phyloP scores from a whole-genome alignment of 2,888 invertebrate genomes.

The Pandemis cinnamomeana region DNA sequence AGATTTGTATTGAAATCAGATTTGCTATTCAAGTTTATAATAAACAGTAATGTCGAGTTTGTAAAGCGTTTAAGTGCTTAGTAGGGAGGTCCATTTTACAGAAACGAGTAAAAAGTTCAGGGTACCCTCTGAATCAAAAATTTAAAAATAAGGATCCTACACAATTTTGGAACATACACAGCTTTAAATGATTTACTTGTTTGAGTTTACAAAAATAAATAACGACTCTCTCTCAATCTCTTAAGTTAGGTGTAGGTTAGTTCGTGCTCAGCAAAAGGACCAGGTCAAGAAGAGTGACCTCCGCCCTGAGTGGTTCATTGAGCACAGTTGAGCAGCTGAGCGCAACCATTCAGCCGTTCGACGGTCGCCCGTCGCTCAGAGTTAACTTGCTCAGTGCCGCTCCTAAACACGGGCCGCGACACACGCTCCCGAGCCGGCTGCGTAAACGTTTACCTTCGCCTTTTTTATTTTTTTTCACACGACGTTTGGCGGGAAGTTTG shows the following conservation, averaged over 20 bases:
- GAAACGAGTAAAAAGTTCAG: too few relatives aligned
- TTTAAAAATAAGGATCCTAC: too few relatives aligned
- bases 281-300: constrained; percentile 80
- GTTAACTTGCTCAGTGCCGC: constrained; percentile 74
- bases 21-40: not conserved
- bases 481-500: constrained; percentile 71
- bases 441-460: constrained; percentile 62
- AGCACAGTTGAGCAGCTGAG: constrained; percentile 73
- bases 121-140: too few relatives aligned
- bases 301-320: constrained; percentile 82
- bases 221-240: not conserved
- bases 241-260: constrained; percentile 3
- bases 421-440: constrained; percentile 76
- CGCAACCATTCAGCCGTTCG: constrained; percentile 69
- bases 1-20: not conserved
- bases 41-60: not conserved
- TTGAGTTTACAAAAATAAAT: not conserved
- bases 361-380: constrained; percentile 53
- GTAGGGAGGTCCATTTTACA: too few relatives aligned
- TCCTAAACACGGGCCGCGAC: constrained; percentile 78
- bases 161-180: too few relatives aligned
- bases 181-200: too few relatives aligned
- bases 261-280: constrained; percentile 65
- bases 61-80: not conserved
- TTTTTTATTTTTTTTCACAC: constrained; percentile 56